phyloP scores from a whole-genome alignment of 1,140 invertebrate genomes.

The Rhizoglyphus robini region DNA sequence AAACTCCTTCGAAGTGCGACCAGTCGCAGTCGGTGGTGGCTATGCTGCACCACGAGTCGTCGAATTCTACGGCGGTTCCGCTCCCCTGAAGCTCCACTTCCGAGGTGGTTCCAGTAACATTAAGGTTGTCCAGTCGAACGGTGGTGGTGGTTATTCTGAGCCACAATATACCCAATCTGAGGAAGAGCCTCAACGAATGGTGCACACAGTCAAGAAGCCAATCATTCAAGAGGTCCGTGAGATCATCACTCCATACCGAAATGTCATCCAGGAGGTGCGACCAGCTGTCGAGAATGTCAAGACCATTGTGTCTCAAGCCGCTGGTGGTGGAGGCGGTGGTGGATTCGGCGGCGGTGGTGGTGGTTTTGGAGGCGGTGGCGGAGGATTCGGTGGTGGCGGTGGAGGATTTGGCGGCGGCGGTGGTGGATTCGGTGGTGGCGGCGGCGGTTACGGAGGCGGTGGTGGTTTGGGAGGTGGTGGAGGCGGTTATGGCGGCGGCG shows the following conservation, averaged over 20 bases:
- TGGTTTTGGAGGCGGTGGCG: background rate
- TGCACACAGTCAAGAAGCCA: slow-evolving; percentile 15
- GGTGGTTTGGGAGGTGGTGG: no score
- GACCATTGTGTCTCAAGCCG: background rate
- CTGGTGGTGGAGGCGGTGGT: background rate
- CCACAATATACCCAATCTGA: background rate
- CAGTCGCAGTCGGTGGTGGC: background rate
- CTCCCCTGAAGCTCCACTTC: slow-evolving; percentile 12
- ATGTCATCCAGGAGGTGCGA: background rate
- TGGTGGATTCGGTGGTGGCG: background rate
- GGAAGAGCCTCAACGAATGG: slow-evolving; percentile 15
- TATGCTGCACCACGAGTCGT: slow-evolving; percentile 1
- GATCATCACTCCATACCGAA: slow-evolving; percentile 6
- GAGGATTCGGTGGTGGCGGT: no score
- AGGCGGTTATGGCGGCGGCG: no score
- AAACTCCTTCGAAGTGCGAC: slow-evolving; percentile 2
- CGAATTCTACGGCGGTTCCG: slow-evolving; percentile 4
- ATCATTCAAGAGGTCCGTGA: slow-evolving; percentile 7
- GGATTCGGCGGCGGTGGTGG: no score
- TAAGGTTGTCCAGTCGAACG: background rate
- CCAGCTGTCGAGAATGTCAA: background rate
- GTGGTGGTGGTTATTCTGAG: background rate
- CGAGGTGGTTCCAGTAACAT: background rate
- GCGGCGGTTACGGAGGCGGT: no score
- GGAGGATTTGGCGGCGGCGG: background rate